phyloP scores from a whole-genome alignment of 2,888 invertebrate species.

The Melangyna quadrimaculata region DNA sequence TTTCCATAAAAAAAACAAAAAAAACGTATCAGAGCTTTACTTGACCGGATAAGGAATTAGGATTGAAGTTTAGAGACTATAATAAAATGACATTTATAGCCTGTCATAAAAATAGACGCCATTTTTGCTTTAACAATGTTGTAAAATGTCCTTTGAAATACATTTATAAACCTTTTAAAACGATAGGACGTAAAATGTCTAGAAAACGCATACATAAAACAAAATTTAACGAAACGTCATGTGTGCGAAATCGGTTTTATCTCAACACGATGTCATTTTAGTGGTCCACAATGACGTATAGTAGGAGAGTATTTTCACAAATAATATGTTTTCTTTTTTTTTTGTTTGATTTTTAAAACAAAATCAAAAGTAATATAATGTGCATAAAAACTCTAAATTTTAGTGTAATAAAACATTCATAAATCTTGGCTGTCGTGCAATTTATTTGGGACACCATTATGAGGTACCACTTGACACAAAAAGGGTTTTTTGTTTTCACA shows the following conservation, averaged over 20 bases:
- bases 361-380: slow-evolving; percentile 33
- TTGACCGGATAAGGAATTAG: slow-evolving; percentile 62
- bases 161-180: slow-evolving; percentile 26
- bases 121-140: slow-evolving; percentile 1
- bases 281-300: slow-evolving; percentile 14
- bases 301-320: neutral
- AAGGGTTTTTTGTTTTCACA: neutral
- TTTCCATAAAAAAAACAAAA: slow-evolving; percentile 8
- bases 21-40: slow-evolving; percentile 20
- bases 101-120: slow-evolving; percentile 44
- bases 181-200: slow-evolving; percentile 46
- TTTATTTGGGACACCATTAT: slow-evolving; percentile 63
- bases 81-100: slow-evolving; percentile 61
- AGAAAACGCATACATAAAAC: slow-evolving; percentile 55
- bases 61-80: slow-evolving; percentile 44
- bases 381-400: slow-evolving; percentile 42
- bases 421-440: slow-evolving; percentile 64
- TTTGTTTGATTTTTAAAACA: neutral
- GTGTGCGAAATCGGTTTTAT: slow-evolving; percentile 37
- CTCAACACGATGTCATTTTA: slow-evolving; percentile 48
- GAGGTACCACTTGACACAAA: slow-evolving; percentile 53
- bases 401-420: slow-evolving; percentile 59
- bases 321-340: neutral
- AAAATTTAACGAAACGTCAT: slow-evolving; percentile 3
- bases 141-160: neutral